Evolutionary conservation across 2,113 vertebrate genomes (phyloP), one percentile per base, ranked within the genome.

Genomic region (Tetrao urogallus): DNA sequence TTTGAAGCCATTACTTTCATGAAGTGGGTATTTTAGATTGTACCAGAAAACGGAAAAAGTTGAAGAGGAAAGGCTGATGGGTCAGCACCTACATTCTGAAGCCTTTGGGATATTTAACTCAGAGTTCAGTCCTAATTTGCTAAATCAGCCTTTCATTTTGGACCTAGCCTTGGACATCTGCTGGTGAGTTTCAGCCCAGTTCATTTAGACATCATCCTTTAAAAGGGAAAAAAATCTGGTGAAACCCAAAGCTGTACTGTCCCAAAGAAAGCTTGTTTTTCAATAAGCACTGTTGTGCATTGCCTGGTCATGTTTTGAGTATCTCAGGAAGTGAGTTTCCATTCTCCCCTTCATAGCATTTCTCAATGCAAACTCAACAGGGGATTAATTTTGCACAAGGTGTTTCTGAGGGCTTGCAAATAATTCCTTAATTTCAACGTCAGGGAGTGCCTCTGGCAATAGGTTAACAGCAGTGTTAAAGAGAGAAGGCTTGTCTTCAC

Each of bases 121-220:
- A 76, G 45, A 70, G 4, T 42, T 88, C n/a, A 47, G 17, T 48
- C 78, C 72, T 86, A 57, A 43, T 77, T 88, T 89, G 50, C 48
- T 77, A 64, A 74, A 67, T 25, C 83, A 75, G 4, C 38, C 43
- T 89, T 89, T 48, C 56, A 42, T 80, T 38, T 60, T 71, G 48
- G 12, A 77, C 42, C 34, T 1, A 17, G 38, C 52, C 25, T 86
- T 88, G 72, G 52, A 94, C 69, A 82, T 65, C 72, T 94, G 82
- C 47, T 28, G n/a, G 38, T 14, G 22, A 82, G 47, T 77, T 94
- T 96, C 87, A 82, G 42, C 42, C 16, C 34, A 76, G 70, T 32
- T 82, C 76, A 89, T 85, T 93, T 83, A 92, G 69, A 65, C 16
- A 80, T n/a, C 28, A 72, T 54, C 22, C 34, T 57, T 95, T 94